Base-by-base conservation (phyloP, 2,797 vertebrate species). In the Enteromius afrohamiltoni region DNA sequence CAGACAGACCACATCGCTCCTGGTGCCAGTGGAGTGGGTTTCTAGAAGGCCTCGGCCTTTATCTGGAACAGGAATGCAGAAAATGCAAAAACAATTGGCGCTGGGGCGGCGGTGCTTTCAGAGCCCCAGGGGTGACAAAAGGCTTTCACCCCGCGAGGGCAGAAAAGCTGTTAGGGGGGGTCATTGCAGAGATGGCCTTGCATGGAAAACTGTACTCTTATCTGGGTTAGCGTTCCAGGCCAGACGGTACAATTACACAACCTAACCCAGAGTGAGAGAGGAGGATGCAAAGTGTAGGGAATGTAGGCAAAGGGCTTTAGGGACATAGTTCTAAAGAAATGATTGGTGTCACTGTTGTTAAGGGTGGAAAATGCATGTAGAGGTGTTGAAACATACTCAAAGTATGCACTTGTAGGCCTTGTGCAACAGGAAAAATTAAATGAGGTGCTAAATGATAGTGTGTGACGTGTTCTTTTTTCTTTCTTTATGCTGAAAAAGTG, bases 11-110 rank as follows among this genome's bases (percentile, higher is more conserved):
- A 84, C 73, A 19, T 80, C 65, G 85, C 86, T 88, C 82, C 79
- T 85, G 87, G 84, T 83, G 82, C 86, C 80, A 86, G 77, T 69
- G 51, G 31, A 87, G 86, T 68, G 77, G 67, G 69, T 70, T 80
- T 85, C 77, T 79, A 47, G 80, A 83, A 79, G 82, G 80, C 83
- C 77, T 71, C 69, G 26, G 83, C 80, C 85, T 95, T 95, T 95
- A 95, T 96, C 94, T 93, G 84, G 88, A 91, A 87, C 93, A 95
- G 93, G 94, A 95, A 95, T 95, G 94, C 94, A 95, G 94, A 96
- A 95, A 95, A 95, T 95, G 93, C 92, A 91, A 92, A 93, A 95
- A 95, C 94, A 95, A 95, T 95, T 89, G 92, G 75, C 82, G 60
- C 88, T 89, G 92, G 90, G 93, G 92, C 90, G 90, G 90, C 31